Evolutionary conservation across 2,888 invertebrate genomes (phyloP).

Genomic region (Cerceris rybyensis): DNA sequence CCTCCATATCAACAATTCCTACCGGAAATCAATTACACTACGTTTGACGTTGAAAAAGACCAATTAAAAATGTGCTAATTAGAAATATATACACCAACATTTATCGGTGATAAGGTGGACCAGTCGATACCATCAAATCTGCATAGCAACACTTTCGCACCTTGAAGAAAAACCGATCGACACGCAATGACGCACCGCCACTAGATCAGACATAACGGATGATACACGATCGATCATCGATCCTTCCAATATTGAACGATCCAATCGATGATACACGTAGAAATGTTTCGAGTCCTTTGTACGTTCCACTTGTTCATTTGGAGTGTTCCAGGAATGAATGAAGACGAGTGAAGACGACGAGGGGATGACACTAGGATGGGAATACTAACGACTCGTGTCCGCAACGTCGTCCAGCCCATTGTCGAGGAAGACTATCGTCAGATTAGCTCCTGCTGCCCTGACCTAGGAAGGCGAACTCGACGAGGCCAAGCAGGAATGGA

Average conservation of each 20-base stretch:
- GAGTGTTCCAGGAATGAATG: neutral
- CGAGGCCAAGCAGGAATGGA: constrained; percentile 70
- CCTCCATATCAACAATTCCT: no score
- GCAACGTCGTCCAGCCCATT: constrained; percentile 85
- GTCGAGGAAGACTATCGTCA: constrained; percentile 52
- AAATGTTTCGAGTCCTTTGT: no score
- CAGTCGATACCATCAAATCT: neutral
- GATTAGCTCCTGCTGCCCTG: constrained; percentile 69
- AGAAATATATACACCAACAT: neutral
- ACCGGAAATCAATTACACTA: no score
- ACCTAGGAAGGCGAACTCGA: constrained; percentile 74
- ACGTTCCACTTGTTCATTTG: neutral
- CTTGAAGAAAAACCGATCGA: neutral
- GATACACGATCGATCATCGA: neutral
- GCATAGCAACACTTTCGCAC: neutral
- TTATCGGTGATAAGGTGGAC: neutral
- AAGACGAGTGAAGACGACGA: constrained; percentile 6
- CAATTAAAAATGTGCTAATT: no score
- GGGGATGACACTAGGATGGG: neutral
- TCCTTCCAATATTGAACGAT: no score
- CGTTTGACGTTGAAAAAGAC: no score
- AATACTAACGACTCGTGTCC: constrained; percentile 84
- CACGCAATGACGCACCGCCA: neutral
- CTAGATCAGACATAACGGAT: neutral
- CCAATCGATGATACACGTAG: no score